Evolutionary conservation across 2,888 invertebrate genomes (phyloP), one percentile per base, ranked within the genome.

Genomic region (Drosophila quinaria): DNA sequence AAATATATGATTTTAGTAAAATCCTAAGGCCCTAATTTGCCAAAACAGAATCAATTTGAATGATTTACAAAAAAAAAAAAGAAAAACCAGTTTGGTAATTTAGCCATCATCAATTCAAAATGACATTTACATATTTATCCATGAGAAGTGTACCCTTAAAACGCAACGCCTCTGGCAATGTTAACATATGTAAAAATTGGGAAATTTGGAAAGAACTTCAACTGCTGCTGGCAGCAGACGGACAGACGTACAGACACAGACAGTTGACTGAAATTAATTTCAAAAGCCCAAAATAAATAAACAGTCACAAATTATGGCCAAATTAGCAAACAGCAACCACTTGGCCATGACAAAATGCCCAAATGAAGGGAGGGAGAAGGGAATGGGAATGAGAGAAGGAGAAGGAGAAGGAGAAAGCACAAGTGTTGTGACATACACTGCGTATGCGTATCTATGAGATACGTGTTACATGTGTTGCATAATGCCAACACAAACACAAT

Each of bases 271-370:
- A 85, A 90, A 90, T 91, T 83, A 87, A 87, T 87, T 90, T 72
- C 63, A 62, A 76, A 65, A 75, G 68, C 75, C 70, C 68, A 80
- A 71, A 90, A 87, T 83, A 87, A 87, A 87, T 87, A 86, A 88
- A 87, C 81, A 85, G 83, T 86, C 81, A 82, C 90, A 91, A 91
- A 90, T 91, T 91, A 90, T 89, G 83, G 62, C 85, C 91, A 91
- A 91, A 91, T 91, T 91, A 91, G 91, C 90, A 82, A 90, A 77
- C 90, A 90, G 78, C 79, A 77, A 58, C 68, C 83, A 83, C 81
- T 83, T 70, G 70, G 69, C 71, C 70, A 72, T 74, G 73, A 79
- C 72, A 67, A 77, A 77, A 65, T 73, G 58, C 62, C 51, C 55
- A 47, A 33, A 29, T 11, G 31, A 33, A 15, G 35, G 41, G n/a